Percentiles rank a stretch among this genome's conserved stretches.
Conservation (phyloP, 2,888 invertebrate species). For the Lissonota sp. region DNA sequence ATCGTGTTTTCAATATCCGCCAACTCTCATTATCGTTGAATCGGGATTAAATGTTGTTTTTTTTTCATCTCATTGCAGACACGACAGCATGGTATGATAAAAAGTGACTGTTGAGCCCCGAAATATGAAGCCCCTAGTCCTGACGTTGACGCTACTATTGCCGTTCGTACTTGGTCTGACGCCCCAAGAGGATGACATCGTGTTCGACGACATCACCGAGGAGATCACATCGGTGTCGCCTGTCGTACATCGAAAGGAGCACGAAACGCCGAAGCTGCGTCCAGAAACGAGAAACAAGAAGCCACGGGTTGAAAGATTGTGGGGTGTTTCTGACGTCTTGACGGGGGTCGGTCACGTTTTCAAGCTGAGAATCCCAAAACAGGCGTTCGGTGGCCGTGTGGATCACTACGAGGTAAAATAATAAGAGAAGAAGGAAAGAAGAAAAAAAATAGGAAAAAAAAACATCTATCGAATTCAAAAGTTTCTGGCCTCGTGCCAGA, state of each 20-base stretch:
- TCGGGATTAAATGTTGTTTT: neutral
- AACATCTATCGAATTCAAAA: slow-evolving; percentile 21
- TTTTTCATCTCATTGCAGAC: slow-evolving; percentile 67
- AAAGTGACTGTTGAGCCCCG: slow-evolving; percentile 65
- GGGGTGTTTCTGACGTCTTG: slow-evolving; percentile 87
- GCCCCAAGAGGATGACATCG: slow-evolving; percentile 81
- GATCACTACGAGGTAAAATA: slow-evolving; percentile 88
- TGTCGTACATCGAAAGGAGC: slow-evolving; percentile 55
- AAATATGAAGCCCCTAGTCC: slow-evolving; percentile 78
- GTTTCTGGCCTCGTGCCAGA: slow-evolving; percentile 50
- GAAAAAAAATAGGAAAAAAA: neutral
- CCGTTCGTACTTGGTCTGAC: slow-evolving; percentile 71
- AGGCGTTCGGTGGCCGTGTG: slow-evolving; percentile 89
- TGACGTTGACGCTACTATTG: slow-evolving; percentile 72
- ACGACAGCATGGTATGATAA: slow-evolving; percentile 80
- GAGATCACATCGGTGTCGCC: slow-evolving; percentile 69
- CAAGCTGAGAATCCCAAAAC: slow-evolving; percentile 89
- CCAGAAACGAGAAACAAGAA: slow-evolving; percentile 46
- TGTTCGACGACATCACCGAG: slow-evolving; percentile 81
- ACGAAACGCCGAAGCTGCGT: slow-evolving; percentile 57
- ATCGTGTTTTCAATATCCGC: no score
- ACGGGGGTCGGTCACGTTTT: slow-evolving; percentile 89
- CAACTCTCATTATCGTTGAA: neutral
- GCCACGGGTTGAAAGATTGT: slow-evolving; percentile 77
- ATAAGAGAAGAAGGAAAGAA: neutral